Evolutionary conservation across 2,888 invertebrate species (phyloP), one percentile per base, ranked within the genome.

Genomic region (Embidobia sp.): DNA sequence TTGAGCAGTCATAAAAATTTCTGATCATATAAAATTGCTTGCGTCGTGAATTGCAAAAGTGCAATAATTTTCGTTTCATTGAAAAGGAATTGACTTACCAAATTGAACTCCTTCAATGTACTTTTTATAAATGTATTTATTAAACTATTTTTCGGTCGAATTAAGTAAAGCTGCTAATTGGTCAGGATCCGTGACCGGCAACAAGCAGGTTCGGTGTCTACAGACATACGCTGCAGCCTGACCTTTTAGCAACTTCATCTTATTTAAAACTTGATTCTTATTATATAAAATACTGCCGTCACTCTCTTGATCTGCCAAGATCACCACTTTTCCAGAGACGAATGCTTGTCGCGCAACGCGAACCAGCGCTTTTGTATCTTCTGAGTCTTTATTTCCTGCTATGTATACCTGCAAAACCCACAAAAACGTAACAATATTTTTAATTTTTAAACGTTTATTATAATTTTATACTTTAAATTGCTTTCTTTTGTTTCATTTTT

Each of bases 141-240:
- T 74, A n/a, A n/a, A n/a, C n/a, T 74, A 67, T 61, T 74, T 74
- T 44, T 74, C 74, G 4, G 16, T 61, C 13, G 40, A 48, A 79
- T 92, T 93, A 6, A 95, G 90, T 13, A 93, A 88, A 13, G 89
- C 90, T 67, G 92, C 92, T 6, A 95, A 90, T 61, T 93, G 92
- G 10, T 92, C 91, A 0, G 93, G 92, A 55, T 93, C 92, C 0
- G 93, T 93, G 44, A 95, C 94, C 1, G 96, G 96, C 57, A 95
- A 90, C 3, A 94, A 93, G 88, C 96, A 96, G 1, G 94, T 91
- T 87, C 93, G 94, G 81, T 94, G 93, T 3, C 94, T 92, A 86
- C 96, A 96, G n/a, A 96, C 94, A 87, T 94, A 95, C 15, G 94
- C 95, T 0, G 94, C 93, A 0, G 95, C 93, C 57, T 91, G 92